phyloP scores from a whole-genome alignment of 2,797 vertebrate genomes.

The Acanthurus leucopareius region DNA sequence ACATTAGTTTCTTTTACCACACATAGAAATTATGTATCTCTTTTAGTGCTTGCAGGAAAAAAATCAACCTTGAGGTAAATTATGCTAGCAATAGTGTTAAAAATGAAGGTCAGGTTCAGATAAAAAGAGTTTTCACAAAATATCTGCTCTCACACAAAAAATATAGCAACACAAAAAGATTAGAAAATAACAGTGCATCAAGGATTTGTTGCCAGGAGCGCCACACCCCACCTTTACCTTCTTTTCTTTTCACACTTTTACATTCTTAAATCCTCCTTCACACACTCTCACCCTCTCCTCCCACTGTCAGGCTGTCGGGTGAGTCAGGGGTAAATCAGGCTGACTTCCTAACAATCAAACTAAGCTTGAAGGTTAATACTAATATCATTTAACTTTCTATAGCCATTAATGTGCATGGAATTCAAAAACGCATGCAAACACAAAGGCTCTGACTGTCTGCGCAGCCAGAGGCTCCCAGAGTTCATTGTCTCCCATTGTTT shows the following conservation, averaged over 20 bases:
- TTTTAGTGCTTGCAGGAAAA: neutral
- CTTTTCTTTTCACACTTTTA: conserved; percentile 3
- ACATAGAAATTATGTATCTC: neutral
- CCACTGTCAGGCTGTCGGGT: neutral
- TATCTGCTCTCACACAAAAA: neutral
- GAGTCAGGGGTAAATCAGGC: conserved; percentile 5
- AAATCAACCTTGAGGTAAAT: neutral
- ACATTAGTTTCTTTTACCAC: neutral
- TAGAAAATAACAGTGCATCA: neutral
- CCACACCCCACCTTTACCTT: neutral
- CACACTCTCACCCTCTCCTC: neutral
- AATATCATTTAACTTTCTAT: neutral
- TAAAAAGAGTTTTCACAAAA: neutral
- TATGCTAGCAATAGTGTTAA: no score
- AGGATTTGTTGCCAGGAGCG: conserved; percentile 1
- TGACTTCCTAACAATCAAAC: conserved; percentile 20
- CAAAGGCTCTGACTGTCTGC: no score
- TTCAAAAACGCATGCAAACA: no score
- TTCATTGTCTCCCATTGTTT: neutral
- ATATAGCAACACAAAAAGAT: neutral
- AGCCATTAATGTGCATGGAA: no score
- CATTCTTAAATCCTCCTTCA: neutral
- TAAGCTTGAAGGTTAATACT: neutral
- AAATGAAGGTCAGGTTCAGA: neutral
- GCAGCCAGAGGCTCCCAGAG: neutral